Evolutionary conservation across 92 coral and sea anemone species (phyloP), one percentile per base, ranked within the genome.

Genomic region (Blastomussa wellsi): DNA sequence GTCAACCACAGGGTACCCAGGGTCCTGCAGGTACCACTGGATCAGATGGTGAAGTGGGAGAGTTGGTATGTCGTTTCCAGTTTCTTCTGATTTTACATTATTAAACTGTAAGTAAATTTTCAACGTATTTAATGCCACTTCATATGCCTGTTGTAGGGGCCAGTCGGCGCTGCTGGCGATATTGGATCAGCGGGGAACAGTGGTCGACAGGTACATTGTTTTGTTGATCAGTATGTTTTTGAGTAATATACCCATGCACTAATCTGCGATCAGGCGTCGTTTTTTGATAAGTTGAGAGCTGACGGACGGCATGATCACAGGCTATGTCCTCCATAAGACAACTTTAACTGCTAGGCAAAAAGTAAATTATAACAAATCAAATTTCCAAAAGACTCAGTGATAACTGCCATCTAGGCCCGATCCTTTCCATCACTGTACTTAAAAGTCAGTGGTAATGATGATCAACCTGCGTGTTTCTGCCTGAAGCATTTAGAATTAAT

Each of bases 91-190:
- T 59, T 59, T 62, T 33, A 26, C n/a, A n/a, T 62, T 62, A 8
- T 29, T 2, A 0, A 1, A 51, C 28, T 62, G 16, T 22, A 26
- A 9, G 13, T 0, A 12, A 57, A 22, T 2, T 10, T 26, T 57
- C 4, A 57, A 57, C 29, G 9, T 62, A 22, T 11, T 28, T 62
- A 5, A 29, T 26, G 19, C 7, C 1, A 32, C 22, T 32, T 36
- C 29, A 47, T 12, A 4, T 70, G 42, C 33, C 11, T 37, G 15
- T 33, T 22, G 35, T 35, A 90, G 92, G 92, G 92, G 12, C 84
- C 82, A 67, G 78, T 32, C 29, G 92, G 92, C 29, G 59, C 16
- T 52, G 92, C 57, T 36, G 92, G 92, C 13, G 92, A 62, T 31
- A 29, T 79, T 2, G 92, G 92, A 55, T 19, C 87, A 42, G 26